A percentile compares a stretch with the other conserved stretches of the same genome.
phyloP scores from a whole-genome alignment of 2,113 vertebrate genomes.

The Vidua macroura region DNA sequence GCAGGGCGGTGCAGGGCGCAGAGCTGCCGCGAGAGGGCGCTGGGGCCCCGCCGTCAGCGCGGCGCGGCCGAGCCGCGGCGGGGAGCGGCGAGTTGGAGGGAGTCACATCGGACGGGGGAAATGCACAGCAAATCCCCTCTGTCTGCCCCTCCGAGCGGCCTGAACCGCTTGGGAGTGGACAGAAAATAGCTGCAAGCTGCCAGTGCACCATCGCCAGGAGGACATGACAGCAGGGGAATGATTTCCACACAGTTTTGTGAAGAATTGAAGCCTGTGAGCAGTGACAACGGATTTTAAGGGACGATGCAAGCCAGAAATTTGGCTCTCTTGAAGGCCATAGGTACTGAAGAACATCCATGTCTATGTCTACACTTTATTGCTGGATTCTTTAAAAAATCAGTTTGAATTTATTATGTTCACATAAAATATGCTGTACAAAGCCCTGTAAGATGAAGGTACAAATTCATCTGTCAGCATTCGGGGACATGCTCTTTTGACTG shows the following conservation, averaged over 20 bases:
- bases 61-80: not conserved
- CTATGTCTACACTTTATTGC: not conserved
- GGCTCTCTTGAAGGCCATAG: not conserved
- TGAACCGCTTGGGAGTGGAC: rapidly evolving
- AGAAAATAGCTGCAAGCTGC: not conserved
- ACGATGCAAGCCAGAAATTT: not conserved
- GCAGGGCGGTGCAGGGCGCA: not conserved
- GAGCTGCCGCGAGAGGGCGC: not conserved
- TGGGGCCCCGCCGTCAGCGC: not conserved
- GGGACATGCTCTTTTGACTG: not conserved
- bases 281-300: not conserved
- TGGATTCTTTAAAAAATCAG: not conserved
- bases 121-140: not conserved
- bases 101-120: rapidly evolving
- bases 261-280: not conserved
- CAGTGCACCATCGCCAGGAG: not conserved
- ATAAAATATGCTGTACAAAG: not conserved
- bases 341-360: not conserved
- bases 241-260: not conserved
- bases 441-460: not conserved
- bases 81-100: rapidly evolving
- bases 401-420: not conserved
- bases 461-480: not conserved
- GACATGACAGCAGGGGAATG: rapidly evolving
- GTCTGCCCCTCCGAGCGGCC: not conserved